Evolutionary conservation across 2,888 invertebrate genomes (phyloP).

Genomic region (Tenodera sinensis): DNA sequence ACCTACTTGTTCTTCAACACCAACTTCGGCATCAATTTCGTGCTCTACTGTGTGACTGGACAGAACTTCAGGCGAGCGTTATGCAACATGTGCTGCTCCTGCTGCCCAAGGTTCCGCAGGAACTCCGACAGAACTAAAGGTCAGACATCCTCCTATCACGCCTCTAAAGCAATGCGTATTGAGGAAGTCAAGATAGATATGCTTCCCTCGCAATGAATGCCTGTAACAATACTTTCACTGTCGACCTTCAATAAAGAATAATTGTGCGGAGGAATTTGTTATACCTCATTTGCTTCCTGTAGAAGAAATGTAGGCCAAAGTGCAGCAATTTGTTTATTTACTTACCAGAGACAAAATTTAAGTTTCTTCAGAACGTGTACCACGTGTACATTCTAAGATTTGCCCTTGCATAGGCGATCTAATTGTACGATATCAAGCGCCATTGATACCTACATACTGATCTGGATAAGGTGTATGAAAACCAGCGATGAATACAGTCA

Average conservation of each 20-base stretch:
- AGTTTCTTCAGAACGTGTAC: no score
- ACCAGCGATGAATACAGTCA: no score
- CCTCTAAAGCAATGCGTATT: neutral
- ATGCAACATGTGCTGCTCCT: conserved; percentile 39
- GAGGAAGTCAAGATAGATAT: neutral
- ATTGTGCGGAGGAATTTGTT: neutral
- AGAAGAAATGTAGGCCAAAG: neutral
- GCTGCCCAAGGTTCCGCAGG: conserved; percentile 35
- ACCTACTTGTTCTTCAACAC: conserved; percentile 69
- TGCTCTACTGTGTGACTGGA: conserved; percentile 76
- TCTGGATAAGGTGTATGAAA: no score
- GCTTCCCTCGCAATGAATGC: neutral
- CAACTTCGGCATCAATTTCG: conserved; percentile 81
- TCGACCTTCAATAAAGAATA: neutral
- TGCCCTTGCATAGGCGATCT: no score
- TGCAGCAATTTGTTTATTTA: no score
- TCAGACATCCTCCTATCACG: neutral
- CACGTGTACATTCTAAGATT: no score
- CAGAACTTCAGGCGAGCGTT: conserved; percentile 71
- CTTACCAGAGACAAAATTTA: no score
- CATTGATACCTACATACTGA: no score
- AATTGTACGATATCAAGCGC: no score
- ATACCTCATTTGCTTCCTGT: neutral
- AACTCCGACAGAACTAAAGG: neutral
- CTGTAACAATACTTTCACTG: neutral